These are phyloP conservation scores for Tricholauxania praeusta DNA, from an alignment of 2,888 invertebrate genomes.

Conservation along the genomic window DNA sequence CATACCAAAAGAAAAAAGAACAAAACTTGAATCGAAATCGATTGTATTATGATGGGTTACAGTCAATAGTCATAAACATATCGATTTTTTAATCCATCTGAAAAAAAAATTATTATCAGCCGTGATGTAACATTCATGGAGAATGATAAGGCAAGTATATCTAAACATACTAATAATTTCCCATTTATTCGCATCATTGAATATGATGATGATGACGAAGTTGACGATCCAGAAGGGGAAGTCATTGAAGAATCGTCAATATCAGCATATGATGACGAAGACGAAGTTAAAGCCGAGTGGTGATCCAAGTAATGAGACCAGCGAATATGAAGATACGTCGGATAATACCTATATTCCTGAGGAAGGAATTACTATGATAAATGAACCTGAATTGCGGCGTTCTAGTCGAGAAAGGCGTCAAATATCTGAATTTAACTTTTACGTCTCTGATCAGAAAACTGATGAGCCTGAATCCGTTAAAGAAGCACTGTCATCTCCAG, in stretches of 20 bases:
- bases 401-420: too few relatives aligned
- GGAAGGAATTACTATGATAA: background rate
- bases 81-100: conserved; percentile 31
- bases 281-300: background rate
- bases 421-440: too few relatives aligned
- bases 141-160: background rate
- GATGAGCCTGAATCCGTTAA: background rate
- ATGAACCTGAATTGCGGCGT: too few relatives aligned
- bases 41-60: conserved; percentile 46
- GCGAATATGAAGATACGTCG: background rate
- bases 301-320: background rate
- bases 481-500: background rate
- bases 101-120: conserved; percentile 26
- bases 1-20: conserved; percentile 44
- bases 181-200: too few relatives aligned
- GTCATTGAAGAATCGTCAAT: background rate
- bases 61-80: conserved; percentile 38
- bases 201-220: background rate
- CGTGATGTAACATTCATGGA: background rate
- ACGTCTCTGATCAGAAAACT: too few relatives aligned
- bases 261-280: background rate
- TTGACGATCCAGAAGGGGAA: background rate
- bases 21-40: too few relatives aligned
- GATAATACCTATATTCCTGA: conserved; percentile 2
- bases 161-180: too few relatives aligned